These are phyloP conservation scores for Cantharis flavilabris DNA, from an alignment of 2,888 invertebrate species.

Conservation along the genomic window DNA sequence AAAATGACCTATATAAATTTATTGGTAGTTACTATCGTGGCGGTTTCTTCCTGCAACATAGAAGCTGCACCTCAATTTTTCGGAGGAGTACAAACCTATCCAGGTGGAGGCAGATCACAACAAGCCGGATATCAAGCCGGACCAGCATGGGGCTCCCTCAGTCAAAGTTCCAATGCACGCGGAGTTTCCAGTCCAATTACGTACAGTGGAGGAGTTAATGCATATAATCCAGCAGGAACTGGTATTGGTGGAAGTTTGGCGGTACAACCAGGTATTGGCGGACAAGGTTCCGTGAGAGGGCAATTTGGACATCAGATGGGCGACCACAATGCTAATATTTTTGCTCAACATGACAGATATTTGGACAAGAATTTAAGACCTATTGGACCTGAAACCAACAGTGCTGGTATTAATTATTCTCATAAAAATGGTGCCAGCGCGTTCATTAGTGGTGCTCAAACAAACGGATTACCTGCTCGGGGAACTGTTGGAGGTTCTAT, in stretches of 20 bases:
- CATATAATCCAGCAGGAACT: background rate
- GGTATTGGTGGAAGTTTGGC: background rate
- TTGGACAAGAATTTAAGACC: constrained; percentile 13
- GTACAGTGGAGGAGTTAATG: background rate
- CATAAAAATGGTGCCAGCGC: constrained; percentile 14
- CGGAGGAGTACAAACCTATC: background rate
- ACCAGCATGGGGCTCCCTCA: constrained; percentile 17
- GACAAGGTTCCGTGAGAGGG: constrained; percentile 11
- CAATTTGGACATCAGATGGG: background rate
- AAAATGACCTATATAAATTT: no score
- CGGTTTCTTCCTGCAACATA: no score
- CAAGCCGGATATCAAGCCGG: constrained; percentile 9
- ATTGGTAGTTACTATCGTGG: no score
- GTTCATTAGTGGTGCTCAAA: constrained; percentile 4
- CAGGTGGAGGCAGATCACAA: constrained; percentile 3
- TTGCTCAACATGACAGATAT: constrained; percentile 11
- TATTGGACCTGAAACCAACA: constrained; percentile 10
- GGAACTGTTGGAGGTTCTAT: constrained; percentile 18
- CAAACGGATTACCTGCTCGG: constrained; percentile 5
- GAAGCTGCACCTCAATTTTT: background rate
- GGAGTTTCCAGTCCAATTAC: background rate
- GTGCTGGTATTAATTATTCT: constrained; percentile 4
- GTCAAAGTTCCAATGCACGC: background rate
- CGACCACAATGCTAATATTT: constrained; percentile 1
- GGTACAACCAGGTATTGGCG: constrained; percentile 8